Percentiles rank a stretch among this genome's conserved stretches.
These are phyloP conservation scores for Graptemys geographica DNA, from an alignment of 2,797 vertebrate genomes.

Conservation along the genomic window DNA sequence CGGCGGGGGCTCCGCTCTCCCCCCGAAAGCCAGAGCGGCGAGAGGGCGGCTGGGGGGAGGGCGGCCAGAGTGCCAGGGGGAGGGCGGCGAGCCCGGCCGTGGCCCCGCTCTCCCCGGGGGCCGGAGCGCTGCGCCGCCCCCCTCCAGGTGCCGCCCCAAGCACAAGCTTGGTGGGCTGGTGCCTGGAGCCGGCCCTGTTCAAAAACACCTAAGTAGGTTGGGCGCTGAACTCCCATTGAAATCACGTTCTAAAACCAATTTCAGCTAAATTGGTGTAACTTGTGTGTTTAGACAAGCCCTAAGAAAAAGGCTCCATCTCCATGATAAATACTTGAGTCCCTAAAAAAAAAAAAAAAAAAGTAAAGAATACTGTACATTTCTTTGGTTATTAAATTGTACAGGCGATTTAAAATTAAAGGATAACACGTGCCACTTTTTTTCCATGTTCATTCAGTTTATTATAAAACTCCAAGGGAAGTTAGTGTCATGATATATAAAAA, in stretches of 20 bases:
- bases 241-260: not conserved
- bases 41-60: too few relatives aligned
- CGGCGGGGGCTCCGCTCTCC: too few relatives aligned
- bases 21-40: too few relatives aligned
- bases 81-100: too few relatives aligned
- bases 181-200: too few relatives aligned
- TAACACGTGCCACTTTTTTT: not conserved
- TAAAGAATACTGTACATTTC: fast-evolving
- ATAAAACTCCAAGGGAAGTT: slow-evolving; percentile 65
- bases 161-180: too few relatives aligned
- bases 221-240: not conserved
- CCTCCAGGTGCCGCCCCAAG: too few relatives aligned
- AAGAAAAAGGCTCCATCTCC: not conserved
- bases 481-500: slow-evolving; percentile 70
- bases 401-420: not conserved
- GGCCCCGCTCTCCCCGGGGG: too few relatives aligned
- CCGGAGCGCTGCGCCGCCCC: too few relatives aligned
- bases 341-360: not conserved
- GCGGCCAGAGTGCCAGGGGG: too few relatives aligned
- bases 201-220: not conserved
- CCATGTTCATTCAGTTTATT: slow-evolving; percentile 71
- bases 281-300: not conserved
- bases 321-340: not conserved
- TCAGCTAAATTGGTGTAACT: not conserved
- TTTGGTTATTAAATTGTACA: fast-evolving